phyloP scores from a whole-genome alignment of 2,888 invertebrate genomes.

The Mellilla xanthometata region DNA sequence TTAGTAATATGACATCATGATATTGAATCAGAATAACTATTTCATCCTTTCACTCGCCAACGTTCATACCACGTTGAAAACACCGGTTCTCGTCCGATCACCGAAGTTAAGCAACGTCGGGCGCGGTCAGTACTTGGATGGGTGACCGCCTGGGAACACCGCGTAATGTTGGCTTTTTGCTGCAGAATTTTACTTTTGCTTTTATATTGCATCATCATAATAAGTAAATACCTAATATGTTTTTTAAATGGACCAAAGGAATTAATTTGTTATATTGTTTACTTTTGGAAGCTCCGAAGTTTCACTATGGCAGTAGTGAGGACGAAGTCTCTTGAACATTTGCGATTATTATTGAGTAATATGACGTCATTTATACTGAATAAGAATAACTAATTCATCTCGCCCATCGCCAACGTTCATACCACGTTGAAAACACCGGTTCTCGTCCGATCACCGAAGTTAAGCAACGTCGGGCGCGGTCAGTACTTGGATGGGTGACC shows the following conservation, averaged over 20 bases:
- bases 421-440: slow-evolving; percentile 60
- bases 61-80: slow-evolving; percentile 62
- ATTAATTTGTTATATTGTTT: no score
- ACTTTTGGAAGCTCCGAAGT: no score
- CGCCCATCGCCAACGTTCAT: slow-evolving; percentile 13
- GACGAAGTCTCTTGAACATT: no score
- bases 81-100: slow-evolving; percentile 77
- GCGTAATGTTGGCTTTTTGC: slow-evolving; percentile 45
- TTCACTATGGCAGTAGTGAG: no score
- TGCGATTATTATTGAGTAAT: no score
- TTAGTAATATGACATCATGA: no score
- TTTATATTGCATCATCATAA: no score
- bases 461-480: slow-evolving; percentile 68
- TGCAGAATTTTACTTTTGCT: slow-evolving; percentile 11
- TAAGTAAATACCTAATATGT: no score
- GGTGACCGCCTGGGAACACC: slow-evolving; percentile 73
- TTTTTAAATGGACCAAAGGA: no score
- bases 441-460: slow-evolving; percentile 72
- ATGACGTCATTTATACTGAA: not conserved
- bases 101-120: slow-evolving; percentile 79
- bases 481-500: slow-evolving; percentile 74
- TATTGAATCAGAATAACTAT: no score
- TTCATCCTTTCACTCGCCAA: slow-evolving; percentile 46
- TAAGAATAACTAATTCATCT: no score
- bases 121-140: slow-evolving; percentile 79